Evolutionary conservation across 2,888 invertebrate genomes (phyloP), one percentile per base, ranked within the genome.

Genomic region (Yponomeuta plumbellus): DNA sequence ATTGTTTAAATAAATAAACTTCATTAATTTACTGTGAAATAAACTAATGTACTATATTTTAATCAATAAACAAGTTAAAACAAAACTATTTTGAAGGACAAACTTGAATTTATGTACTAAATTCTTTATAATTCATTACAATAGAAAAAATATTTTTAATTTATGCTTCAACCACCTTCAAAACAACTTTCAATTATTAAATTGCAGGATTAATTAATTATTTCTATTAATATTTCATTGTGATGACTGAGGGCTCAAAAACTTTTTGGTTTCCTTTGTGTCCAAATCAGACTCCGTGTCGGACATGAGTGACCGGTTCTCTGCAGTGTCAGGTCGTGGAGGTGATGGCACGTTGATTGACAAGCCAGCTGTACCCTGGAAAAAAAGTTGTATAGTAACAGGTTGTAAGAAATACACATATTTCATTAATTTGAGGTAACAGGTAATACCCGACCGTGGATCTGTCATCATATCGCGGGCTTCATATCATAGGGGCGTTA

Each of bases 271-370:
- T 17, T 64, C 67, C 13, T 56, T 61, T 20, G 39, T 58, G 13
- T 66, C 67, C 44, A 63, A 21, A 13, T 67, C 66, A 2, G 89
- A 87, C 67, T 88, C 88, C 0, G 88, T 87, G 64, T 88, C 88
- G 0, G 87, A 88, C 17, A 52, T 1, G 64, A 87, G 88, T 0
- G 87, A 88, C 44, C 4, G 13, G 17, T 52, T 17, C 17, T 1
- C 13, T 13, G 44, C 17, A 56, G 78, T 68, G 67, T 84, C 80
- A 56, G 78, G 76, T 11, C 76, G 76, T 11, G 76, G 76, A 0
- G 76, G 74, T 2, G 65, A 70, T 0, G 78, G 74, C 20, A 80
- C 68, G 4, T 77, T 73, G 58, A 84, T 71, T 1, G 71, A 63
- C 44, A 83, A 65, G 0, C 76, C 79, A 1, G 79, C 75, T 21